phyloP scores from a whole-genome alignment of 2,888 invertebrate genomes.

The Phyto melanocephala region DNA sequence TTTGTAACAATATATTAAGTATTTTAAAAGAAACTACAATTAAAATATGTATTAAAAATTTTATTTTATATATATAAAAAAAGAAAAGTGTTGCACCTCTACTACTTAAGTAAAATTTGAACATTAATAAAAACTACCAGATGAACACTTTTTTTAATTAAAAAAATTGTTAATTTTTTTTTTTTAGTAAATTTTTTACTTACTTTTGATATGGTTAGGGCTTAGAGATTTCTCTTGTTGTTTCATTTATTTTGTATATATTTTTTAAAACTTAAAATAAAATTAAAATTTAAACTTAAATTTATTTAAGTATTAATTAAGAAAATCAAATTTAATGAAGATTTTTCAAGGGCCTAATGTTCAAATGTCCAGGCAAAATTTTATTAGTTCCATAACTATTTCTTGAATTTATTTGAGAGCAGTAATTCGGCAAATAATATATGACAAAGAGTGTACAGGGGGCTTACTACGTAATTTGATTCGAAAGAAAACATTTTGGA shows the following conservation, averaged over 20 bases:
- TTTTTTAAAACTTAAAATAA: not conserved
- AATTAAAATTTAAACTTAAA: not conserved
- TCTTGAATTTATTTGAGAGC: no score
- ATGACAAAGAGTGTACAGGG: no score
- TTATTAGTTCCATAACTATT: no score
- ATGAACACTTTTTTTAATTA: slow-evolving; percentile 34
- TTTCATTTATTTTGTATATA: slow-evolving; percentile 3
- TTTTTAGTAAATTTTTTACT: slow-evolving; percentile 38
- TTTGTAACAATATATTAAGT: not conserved
- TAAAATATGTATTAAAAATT: not conserved
- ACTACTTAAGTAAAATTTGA: slow-evolving; percentile 42
- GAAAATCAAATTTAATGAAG: no score
- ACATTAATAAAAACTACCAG: slow-evolving; percentile 22
- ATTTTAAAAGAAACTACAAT: not conserved
- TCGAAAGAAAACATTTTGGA: no score
- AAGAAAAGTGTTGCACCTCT: slow-evolving; percentile 29
- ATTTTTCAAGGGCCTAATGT: no score
- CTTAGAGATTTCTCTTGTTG: not conserved
- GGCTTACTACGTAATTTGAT: no score
- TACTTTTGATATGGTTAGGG: slow-evolving; percentile 49
- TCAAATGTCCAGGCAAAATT: no score
- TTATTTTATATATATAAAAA: not conserved
- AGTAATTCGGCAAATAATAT: no score
- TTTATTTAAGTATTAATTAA: not conserved
- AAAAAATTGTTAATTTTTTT: not conserved